Evolutionary conservation across 2,888 invertebrate genomes (phyloP).

Genomic region (Aradus depressus): DNA sequence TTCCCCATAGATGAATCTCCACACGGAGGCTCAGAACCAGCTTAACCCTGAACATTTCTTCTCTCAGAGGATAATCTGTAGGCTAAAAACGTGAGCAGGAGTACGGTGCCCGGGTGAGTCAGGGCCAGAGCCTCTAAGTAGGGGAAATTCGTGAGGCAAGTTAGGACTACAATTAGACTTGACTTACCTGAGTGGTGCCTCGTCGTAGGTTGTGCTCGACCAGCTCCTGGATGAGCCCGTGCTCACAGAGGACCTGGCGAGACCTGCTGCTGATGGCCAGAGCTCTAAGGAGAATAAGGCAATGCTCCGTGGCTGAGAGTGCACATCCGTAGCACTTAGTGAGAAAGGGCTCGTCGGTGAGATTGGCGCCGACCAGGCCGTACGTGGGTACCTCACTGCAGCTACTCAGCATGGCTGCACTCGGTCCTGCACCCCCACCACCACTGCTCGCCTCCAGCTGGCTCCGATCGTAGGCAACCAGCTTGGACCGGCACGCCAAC

Average conservation of each 20-base stretch:
- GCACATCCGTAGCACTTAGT: constrained; percentile 80
- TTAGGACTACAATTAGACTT: constrained; percentile 3
- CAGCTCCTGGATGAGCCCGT: constrained; percentile 78
- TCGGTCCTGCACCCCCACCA: constrained; percentile 20
- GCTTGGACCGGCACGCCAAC: constrained; percentile 76
- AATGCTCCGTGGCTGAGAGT: constrained; percentile 85
- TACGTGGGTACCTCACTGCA: neutral
- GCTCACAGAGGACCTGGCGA: constrained; percentile 62
- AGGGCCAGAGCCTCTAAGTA: too few relatives aligned
- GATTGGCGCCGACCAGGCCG: neutral
- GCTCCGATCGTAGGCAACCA: constrained; percentile 81
- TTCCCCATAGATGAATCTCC: too few relatives aligned
- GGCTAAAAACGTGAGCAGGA: too few relatives aligned
- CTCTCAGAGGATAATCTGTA: too few relatives aligned
- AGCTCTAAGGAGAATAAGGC: constrained; percentile 78
- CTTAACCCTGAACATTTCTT: too few relatives aligned
- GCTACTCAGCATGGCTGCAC: constrained; percentile 14
- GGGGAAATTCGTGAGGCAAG: too few relatives aligned
- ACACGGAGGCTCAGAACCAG: too few relatives aligned
- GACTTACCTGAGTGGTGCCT: constrained; percentile 58
- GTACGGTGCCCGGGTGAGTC: too few relatives aligned
- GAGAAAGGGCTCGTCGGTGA: constrained; percentile 29
- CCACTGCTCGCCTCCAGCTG: constrained; percentile 47
- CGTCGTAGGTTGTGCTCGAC: constrained; percentile 82
- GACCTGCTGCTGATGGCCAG: constrained; percentile 70